Conservation (phyloP, 2,113 vertebrate genomes). For the Ibidorhyncha struthersii region DNA sequence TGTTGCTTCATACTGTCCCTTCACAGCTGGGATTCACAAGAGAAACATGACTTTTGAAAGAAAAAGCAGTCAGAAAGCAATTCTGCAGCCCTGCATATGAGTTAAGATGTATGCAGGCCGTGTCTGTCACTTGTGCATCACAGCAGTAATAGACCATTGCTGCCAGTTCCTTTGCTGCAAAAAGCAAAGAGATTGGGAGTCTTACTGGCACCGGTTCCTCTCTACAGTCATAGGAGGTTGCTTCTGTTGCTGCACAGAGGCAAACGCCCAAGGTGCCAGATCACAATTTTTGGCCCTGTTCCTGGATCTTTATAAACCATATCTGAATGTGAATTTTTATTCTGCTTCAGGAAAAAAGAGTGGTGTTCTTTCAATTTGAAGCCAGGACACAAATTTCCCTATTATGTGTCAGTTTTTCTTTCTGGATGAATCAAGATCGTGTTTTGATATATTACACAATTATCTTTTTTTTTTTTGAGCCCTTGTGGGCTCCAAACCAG, state of each 20-base stretch:
- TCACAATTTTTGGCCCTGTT: background rate
- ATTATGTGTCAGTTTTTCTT: background rate
- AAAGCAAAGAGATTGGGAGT: background rate
- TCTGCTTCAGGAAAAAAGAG: background rate
- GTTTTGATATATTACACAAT: background rate
- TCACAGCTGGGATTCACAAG: background rate
- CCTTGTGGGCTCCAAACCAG: background rate
- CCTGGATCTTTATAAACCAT: background rate
- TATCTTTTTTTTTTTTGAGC: background rate
- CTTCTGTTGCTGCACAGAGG: background rate
- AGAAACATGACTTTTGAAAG: background rate
- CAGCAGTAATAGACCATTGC: background rate
- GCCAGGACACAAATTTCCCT: background rate
- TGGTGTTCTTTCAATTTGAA: background rate
- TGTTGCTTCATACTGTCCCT: background rate
- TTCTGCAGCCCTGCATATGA: background rate
- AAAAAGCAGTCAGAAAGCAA: background rate
- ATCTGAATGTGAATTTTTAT: background rate
- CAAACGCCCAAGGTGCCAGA: background rate
- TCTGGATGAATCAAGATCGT: background rate
- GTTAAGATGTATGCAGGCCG: background rate
- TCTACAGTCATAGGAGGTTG: background rate
- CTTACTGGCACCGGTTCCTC: background rate
- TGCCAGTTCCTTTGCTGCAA: slow-evolving; percentile 18
- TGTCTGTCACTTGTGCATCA: slow-evolving; percentile 1